Percentiles rank a stretch among this genome's conserved stretches.
phyloP scores from a whole-genome alignment of 2,888 invertebrate genomes.

The Cepaea hortensis region DNA sequence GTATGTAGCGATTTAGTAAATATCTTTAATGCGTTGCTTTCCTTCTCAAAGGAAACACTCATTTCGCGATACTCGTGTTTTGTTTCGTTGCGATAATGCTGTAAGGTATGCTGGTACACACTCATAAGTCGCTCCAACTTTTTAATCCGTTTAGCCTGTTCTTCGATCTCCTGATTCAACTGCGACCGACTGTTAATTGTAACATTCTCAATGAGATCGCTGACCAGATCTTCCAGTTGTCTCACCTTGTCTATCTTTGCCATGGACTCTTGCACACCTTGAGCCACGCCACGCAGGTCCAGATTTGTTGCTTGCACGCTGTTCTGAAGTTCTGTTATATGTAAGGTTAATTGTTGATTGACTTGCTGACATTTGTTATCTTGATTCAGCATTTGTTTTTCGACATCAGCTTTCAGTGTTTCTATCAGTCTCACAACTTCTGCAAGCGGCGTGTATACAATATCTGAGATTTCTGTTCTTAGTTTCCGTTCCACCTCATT shows the following conservation, averaged over 20 bases:
- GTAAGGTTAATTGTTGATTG: conserved; percentile 10
- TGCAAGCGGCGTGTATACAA: conserved; percentile 46
- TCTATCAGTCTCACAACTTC: conserved; percentile 46
- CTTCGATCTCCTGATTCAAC: conserved; percentile 38
- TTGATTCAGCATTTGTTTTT: conserved; percentile 47
- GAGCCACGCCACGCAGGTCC: conserved; percentile 49
- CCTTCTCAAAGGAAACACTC: conserved; percentile 43
- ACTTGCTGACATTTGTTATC: conserved; percentile 36
- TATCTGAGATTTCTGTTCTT: conserved; percentile 47
- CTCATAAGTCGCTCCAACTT: conserved; percentile 51
- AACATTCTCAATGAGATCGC: conserved; percentile 54
- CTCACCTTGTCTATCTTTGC: conserved; percentile 40
- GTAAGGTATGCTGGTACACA: conserved; percentile 56
- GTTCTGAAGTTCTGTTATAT: conserved; percentile 39
- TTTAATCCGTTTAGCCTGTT: conserved; percentile 51
- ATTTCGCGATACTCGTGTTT: conserved; percentile 50
- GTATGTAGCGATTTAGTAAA: conserved; percentile 44
- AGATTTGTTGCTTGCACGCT: conserved; percentile 39
- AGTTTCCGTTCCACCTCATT: conserved; percentile 48
- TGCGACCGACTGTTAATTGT: neutral
- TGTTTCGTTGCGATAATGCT: conserved; percentile 60
- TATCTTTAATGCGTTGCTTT: conserved; percentile 31
- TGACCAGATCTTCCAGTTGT: conserved; percentile 43
- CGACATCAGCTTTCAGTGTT: conserved; percentile 45
- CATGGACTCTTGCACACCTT: conserved; percentile 46